phyloP scores from a whole-genome alignment of 2,888 invertebrate species.

The Choristoneura rosaceana region DNA sequence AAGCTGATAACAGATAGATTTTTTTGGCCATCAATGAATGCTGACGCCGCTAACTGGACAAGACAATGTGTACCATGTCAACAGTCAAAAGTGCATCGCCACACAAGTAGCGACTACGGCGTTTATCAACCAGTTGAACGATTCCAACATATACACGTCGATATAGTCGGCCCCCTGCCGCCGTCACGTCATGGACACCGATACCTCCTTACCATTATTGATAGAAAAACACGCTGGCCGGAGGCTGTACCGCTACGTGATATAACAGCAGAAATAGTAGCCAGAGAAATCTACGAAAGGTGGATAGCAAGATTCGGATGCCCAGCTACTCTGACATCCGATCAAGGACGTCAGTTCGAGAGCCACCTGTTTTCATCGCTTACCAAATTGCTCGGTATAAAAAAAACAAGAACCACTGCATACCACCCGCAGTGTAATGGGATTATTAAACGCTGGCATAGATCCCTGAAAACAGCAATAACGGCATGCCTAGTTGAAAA shows the following conservation, averaged over 20 bases:
- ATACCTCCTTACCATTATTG: background rate
- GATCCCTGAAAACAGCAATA: background rate
- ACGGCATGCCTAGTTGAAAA: background rate
- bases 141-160: background rate
- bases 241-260: background rate
- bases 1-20: background rate
- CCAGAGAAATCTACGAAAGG: background rate
- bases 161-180: slow-evolving; percentile 6
- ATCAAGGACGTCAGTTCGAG: background rate
- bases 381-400: background rate
- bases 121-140: background rate
- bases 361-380: background rate
- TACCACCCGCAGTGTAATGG: slow-evolving; percentile 12
- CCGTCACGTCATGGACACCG: background rate
- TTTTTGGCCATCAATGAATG: background rate
- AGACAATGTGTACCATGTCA: background rate
- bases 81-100: background rate
- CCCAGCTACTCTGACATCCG: background rate
- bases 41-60: background rate
- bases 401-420: background rate
- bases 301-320: slow-evolving; percentile 11
- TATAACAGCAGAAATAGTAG: background rate
- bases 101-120: background rate
- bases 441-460: background rate
- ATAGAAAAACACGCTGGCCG: slow-evolving; percentile 6